Evolutionary conservation across 2,113 vertebrate genomes (phyloP).

Genomic region (Jacana jacana): DNA sequence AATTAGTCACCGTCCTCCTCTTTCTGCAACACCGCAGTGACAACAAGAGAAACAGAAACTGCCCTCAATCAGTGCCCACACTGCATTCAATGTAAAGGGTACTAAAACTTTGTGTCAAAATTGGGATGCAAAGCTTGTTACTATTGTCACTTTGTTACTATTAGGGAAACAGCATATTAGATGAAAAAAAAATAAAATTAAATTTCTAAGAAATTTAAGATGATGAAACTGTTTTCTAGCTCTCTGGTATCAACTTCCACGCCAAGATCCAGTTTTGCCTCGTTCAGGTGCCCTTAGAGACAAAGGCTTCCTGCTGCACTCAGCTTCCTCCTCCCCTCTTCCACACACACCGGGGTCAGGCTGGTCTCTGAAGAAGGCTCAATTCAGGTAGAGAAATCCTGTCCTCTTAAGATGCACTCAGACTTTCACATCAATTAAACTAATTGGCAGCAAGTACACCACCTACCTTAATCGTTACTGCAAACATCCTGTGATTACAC

Average conservation of each 20-base stretch:
- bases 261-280: neutral
- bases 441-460: slow-evolving; percentile 13
- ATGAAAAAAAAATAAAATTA: neutral
- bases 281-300: neutral
- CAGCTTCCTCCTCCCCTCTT: neutral
- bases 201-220: neutral
- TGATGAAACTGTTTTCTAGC: neutral
- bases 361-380: neutral
- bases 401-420: neutral
- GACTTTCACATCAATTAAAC: slow-evolving; percentile 32
- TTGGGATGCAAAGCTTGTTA: neutral
- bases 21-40: neutral
- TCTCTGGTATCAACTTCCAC: neutral
- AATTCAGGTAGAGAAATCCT: neutral
- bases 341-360: neutral
- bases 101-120: neutral
- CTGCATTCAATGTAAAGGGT: neutral
- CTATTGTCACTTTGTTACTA: neutral
- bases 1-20: neutral
- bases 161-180: neutral
- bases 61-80: neutral
- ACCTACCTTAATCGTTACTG: neutral
- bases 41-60: neutral
- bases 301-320: neutral
- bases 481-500: neutral